Evolutionary conservation across 2,888 invertebrate species (phyloP), one percentile per base, ranked within the genome.

Genomic region (Ennomos erosarius): DNA sequence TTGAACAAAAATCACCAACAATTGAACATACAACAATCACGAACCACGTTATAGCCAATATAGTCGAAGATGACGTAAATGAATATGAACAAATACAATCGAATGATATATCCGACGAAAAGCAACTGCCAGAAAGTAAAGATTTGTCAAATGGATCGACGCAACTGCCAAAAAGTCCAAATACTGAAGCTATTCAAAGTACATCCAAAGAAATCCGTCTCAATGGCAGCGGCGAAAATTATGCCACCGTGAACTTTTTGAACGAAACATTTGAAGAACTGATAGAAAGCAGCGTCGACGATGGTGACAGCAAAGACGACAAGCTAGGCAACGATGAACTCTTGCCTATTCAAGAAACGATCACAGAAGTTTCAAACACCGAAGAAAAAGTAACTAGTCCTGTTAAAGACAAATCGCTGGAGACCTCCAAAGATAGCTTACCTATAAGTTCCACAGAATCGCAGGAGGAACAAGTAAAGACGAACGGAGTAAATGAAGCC

Each of bases 251-350:
- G 0, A 82, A 87, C 64, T 89, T 89, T 72, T 67, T 92, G 10
- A 86, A 76, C 53, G 90, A 90, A 68, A 79, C 87, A 0, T 91
- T 90, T 57, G 92, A 92, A 72, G 90, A 91, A 64, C 70, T 92
- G 2, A 59, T 88, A 9, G 92, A 92, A 53, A 92, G 90, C 59
- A 93, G 93, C 57, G 90, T 92, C 5, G 89, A 90, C 59, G 87
- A 86, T 40, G 76, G 79, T n/a, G 90, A 90, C 59, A 70, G 68
- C 47, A 87, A 80, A 59, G 82, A 83, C 48, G 73, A 67, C 13
- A 56, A 48, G 36, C 35, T 50, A 4, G 43, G 51, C 4, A 60
- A 55, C 13, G 59, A 60, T 33, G 59, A 60, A 34, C 49, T n/a
- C 51, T 47, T 42, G 37, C 39, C 50, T 8, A 9, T 10, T 8